Percentiles rank a stretch among this genome's conserved stretches.
phyloP scores from a whole-genome alignment of 2,888 invertebrate species.

The Callosobruchus maculatus region DNA sequence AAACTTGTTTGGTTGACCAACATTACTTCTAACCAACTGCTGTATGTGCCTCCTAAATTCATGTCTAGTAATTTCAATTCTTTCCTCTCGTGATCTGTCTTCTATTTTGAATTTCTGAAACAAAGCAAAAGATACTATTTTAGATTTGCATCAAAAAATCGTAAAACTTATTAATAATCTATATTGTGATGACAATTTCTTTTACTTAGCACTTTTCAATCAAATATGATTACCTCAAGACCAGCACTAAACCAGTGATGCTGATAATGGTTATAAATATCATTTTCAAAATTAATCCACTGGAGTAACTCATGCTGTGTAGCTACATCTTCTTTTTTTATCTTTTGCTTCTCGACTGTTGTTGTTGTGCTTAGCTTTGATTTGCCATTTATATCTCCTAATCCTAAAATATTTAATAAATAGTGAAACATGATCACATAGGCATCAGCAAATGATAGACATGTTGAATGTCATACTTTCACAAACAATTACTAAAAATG shows the following conservation, averaged over 20 bases:
- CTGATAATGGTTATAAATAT: slow-evolving; percentile 45
- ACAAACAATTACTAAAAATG: too few relatives aligned
- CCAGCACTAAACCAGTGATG: slow-evolving; percentile 47
- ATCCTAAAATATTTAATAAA: slow-evolving; percentile 27
- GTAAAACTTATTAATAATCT: too few relatives aligned
- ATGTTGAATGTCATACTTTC: too few relatives aligned
- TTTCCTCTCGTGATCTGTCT: slow-evolving; percentile 46
- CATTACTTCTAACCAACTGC: slow-evolving; percentile 45
- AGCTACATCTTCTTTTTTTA: slow-evolving; percentile 34
- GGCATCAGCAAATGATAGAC: too few relatives aligned
- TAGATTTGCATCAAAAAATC: too few relatives aligned
- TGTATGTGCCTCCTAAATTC: slow-evolving; percentile 45
- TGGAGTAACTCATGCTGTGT: slow-evolving; percentile 46
- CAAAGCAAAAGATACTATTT: too few relatives aligned
- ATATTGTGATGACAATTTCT: too few relatives aligned
- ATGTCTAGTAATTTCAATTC: slow-evolving; percentile 47
- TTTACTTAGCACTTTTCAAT: too few relatives aligned
- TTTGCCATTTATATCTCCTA: slow-evolving; percentile 33
- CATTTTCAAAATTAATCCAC: slow-evolving; percentile 40
- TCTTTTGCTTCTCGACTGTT: slow-evolving; percentile 29
- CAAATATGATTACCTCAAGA: slow-evolving; percentile 38
- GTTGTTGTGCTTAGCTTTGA: slow-evolving; percentile 29
- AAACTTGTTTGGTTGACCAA: slow-evolving; percentile 45
- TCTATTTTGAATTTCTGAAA: slow-evolving; percentile 46
- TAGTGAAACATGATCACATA: background rate